Percentiles rank a stretch among this genome's conserved stretches.
phyloP scores from a whole-genome alignment of 2,113 vertebrate species.

The Uria aalge region DNA sequence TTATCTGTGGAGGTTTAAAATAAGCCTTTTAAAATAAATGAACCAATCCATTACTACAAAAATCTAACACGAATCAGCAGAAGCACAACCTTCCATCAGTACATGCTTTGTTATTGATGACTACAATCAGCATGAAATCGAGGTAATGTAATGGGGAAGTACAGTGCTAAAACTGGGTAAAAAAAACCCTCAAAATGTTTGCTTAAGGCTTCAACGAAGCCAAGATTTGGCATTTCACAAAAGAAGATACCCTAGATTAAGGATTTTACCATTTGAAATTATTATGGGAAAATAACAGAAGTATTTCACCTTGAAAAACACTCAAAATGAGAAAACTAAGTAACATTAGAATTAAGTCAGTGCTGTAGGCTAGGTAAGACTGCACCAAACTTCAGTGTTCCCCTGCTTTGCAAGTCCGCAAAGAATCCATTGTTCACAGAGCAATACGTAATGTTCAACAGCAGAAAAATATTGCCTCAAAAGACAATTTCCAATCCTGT shows the following conservation, averaged over 20 bases:
- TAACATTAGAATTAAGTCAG: background rate
- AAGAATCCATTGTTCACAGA: background rate
- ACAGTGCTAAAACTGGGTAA: background rate
- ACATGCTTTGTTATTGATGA: background rate
- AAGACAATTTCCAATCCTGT: background rate
- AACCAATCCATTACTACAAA: background rate
- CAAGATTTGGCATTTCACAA: background rate
- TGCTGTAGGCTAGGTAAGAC: background rate
- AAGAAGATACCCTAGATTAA: background rate
- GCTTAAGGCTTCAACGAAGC: background rate
- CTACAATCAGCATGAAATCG: background rate
- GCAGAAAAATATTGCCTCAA: background rate
- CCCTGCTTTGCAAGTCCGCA: accelerated
- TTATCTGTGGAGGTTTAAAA: background rate
- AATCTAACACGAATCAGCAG: background rate
- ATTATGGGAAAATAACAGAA: background rate
- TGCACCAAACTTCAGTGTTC: background rate
- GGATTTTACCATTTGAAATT: background rate
- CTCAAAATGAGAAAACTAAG: background rate
- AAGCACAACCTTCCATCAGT: background rate
- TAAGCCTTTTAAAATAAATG: background rate
- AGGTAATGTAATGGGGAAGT: background rate
- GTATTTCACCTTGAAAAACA: background rate
- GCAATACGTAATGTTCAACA: background rate
- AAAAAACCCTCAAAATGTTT: background rate